A percentile compares a stretch with the other conserved stretches of the same genome.
Evolutionary conservation across 2,888 invertebrate species (phyloP).

Genomic region (Anaspis maculata): DNA sequence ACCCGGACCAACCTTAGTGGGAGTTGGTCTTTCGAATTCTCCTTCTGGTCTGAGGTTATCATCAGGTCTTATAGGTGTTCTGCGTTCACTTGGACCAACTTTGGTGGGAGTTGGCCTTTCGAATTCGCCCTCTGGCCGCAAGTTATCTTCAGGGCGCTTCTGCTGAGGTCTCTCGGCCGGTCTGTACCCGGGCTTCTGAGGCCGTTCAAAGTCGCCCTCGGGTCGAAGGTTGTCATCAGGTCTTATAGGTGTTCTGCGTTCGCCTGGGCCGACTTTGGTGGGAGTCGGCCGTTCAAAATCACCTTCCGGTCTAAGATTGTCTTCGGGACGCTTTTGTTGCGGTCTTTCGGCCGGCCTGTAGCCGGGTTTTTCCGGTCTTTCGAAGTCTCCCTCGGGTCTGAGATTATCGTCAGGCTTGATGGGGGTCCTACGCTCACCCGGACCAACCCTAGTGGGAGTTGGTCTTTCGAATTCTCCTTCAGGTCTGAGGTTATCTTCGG

Average conservation of each 20-base stretch:
- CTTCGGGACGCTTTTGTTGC: slow-evolving; percentile 38
- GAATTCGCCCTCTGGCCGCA: slow-evolving; percentile 55
- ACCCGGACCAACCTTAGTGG: slow-evolving; percentile 41
- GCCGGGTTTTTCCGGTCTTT: slow-evolving; percentile 33
- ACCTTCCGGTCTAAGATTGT: slow-evolving; percentile 47
- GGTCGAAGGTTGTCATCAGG: slow-evolving; percentile 54
- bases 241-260: slow-evolving; percentile 44
- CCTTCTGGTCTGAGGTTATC: slow-evolving; percentile 52
- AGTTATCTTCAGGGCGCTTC: slow-evolving; percentile 50
- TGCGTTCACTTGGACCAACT: slow-evolving; percentile 38
- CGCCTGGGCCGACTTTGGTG: slow-evolving; percentile 23
- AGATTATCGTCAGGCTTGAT: slow-evolving; percentile 41
- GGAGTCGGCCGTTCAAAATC: slow-evolving; percentile 33
- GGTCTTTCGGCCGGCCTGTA: slow-evolving; percentile 41
- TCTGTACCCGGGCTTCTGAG: slow-evolving; percentile 33
- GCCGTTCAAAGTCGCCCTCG: slow-evolving; percentile 50
- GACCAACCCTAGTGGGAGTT: slow-evolving; percentile 35
- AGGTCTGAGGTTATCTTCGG: slow-evolving; percentile 38
- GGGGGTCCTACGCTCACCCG: slow-evolving; percentile 34
- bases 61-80: slow-evolving; percentile 40
- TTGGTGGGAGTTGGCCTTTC: slow-evolving; percentile 40
- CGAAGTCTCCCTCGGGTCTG: slow-evolving; percentile 40
- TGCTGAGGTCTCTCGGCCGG: slow-evolving; percentile 40
- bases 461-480: slow-evolving; percentile 47
- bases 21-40: slow-evolving; percentile 29